A percentile compares a stretch with the other conserved stretches of the same genome.
Evolutionary conservation across 2,888 invertebrate species (phyloP).

Genomic region (Laspeyria flexula): DNA sequence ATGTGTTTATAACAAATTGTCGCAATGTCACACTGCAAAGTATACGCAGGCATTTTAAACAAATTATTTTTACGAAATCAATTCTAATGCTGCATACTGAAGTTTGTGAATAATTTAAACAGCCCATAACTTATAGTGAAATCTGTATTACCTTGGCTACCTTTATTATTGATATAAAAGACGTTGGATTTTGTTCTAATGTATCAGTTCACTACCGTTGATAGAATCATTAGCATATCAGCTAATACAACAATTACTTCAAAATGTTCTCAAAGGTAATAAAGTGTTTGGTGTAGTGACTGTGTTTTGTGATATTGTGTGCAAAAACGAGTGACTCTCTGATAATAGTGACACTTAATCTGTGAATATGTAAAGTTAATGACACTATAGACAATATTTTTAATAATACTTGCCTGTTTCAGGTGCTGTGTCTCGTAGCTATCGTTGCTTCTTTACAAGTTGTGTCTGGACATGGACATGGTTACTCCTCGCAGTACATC

Average conservation of each 20-base stretch:
- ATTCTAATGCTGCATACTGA: constrained; percentile 60
- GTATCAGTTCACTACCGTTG: constrained; percentile 68
- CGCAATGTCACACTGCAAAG: constrained; percentile 60
- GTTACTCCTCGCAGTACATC: constrained; percentile 71
- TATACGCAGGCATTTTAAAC: constrained; percentile 50
- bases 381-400: not conserved
- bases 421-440: constrained; percentile 60
- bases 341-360: no score
- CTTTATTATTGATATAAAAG: constrained; percentile 77
- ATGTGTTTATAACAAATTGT: constrained; percentile 52
- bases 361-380: no score
- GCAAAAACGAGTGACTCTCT: not conserved
- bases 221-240: constrained; percentile 56
- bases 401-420: not conserved
- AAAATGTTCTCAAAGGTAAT: constrained; percentile 76
- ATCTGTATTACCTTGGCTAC: constrained; percentile 78
- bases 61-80: constrained; percentile 65
- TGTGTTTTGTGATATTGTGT: not conserved
- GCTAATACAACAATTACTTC: constrained; percentile 39
- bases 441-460: constrained; percentile 53
- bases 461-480: constrained; percentile 66
- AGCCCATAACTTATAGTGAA: constrained; percentile 68
- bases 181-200: constrained; percentile 56
- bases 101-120: constrained; percentile 60
- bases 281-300: constrained; percentile 20